These are phyloP conservation scores for Lethenteron reissneri DNA, from an alignment of 2,113 vertebrate species.

Conservation along the genomic window DNA sequence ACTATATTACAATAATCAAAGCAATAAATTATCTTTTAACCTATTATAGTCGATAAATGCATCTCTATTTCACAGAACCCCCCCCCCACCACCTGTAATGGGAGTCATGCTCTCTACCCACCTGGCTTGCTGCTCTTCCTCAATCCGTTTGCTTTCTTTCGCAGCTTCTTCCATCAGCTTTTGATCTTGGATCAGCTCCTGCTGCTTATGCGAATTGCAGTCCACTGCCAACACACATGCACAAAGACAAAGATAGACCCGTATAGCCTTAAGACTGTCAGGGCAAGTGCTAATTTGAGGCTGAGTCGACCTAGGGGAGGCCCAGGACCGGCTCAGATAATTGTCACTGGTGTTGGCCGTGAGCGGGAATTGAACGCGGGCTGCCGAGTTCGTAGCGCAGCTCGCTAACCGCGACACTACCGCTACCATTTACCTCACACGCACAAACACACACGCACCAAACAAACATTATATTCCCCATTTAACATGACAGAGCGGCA, in stretches of 20 bases:
- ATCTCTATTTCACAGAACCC: not conserved
- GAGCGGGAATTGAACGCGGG: too few relatives aligned
- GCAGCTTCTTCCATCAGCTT: slow-evolving; percentile 22
- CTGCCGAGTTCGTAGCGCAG: too few relatives aligned
- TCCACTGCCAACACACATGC: slow-evolving; percentile 23
- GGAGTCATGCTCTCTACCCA: slow-evolving; percentile 10
- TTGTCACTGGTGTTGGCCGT: not conserved
- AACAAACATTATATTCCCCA: too few relatives aligned
- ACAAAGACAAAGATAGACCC: not conserved
- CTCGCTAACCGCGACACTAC: too few relatives aligned
- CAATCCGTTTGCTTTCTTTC: slow-evolving; percentile 22
- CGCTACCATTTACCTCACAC: too few relatives aligned
- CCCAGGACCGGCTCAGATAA: not conserved
- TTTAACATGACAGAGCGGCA: too few relatives aligned
- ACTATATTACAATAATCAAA: not conserved
- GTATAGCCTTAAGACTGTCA: not conserved
- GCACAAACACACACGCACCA: too few relatives aligned
- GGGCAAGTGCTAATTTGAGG: not conserved
- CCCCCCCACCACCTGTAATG: not conserved
- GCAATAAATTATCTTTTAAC: not conserved
- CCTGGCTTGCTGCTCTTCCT: slow-evolving; percentile 27
- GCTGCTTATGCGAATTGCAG: slow-evolving; percentile 25
- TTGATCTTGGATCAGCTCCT: slow-evolving; percentile 24
- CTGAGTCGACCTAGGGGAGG: not conserved
- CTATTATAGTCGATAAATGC: too few relatives aligned